Conservation (phyloP, 2,797 vertebrate genomes). For the Manis crassicaudata region DNA sequence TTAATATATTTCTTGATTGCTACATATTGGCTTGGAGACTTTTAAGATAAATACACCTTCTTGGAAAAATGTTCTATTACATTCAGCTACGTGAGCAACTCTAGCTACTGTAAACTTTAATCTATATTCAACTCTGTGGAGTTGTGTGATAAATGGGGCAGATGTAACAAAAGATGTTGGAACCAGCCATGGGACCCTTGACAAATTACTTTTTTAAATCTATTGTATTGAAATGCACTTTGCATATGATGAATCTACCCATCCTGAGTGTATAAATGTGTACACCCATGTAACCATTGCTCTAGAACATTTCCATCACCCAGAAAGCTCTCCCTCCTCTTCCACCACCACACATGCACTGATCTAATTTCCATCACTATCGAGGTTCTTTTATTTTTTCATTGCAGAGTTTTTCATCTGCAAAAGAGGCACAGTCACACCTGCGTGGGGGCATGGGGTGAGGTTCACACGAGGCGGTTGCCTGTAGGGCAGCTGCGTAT, state of each 20-base stretch:
- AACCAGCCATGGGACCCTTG: not conserved
- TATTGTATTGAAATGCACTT: not conserved
- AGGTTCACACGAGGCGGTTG: rapidly evolving
- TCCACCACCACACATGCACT: rapidly evolving
- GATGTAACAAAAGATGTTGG: not conserved
- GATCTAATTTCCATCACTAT: not conserved
- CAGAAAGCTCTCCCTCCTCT: not conserved
- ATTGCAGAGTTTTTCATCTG: not conserved
- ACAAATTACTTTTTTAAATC: not conserved
- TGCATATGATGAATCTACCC: not conserved
- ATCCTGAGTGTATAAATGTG: not conserved
- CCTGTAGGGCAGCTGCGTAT: rapidly evolving
- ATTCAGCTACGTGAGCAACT: not conserved
- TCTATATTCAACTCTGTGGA: not conserved
- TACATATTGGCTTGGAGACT: not conserved
- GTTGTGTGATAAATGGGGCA: not conserved
- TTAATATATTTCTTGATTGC: not conserved
- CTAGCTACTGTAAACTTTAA: not conserved
- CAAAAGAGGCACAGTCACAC: not conserved
- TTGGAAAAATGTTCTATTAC: not conserved
- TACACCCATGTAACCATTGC: not conserved
- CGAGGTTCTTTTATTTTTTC: not conserved
- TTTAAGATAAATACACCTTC: not conserved
- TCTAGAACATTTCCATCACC: not conserved
- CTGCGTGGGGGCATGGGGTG: not conserved